phyloP scores from a whole-genome alignment of 2,113 vertebrate genomes.

The Heliornis fulica region DNA sequence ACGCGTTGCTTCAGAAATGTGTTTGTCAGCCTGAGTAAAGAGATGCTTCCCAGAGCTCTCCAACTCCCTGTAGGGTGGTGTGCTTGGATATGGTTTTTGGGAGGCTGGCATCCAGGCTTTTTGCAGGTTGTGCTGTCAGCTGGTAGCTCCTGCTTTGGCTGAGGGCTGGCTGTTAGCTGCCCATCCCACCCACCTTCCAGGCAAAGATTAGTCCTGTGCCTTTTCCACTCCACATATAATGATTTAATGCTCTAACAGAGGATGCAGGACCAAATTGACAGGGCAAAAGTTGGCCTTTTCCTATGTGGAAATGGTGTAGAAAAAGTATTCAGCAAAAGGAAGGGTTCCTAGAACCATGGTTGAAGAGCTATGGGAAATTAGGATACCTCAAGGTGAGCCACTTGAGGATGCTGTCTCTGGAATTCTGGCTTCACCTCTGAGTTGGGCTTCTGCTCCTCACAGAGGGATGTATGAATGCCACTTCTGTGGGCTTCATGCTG shows the following conservation, averaged over 20 bases:
- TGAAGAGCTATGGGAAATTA: neutral
- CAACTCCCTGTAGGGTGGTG: neutral
- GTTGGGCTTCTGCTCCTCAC: neutral
- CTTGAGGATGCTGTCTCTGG: neutral
- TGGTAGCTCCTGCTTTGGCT: neutral
- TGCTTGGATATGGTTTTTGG: neutral
- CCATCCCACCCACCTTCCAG: neutral
- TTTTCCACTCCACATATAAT: neutral
- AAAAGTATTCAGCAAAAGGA: neutral
- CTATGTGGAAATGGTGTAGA: neutral
- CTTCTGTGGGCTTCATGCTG: neutral
- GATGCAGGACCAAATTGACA: neutral
- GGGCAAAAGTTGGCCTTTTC: neutral
- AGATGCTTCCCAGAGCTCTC: neutral
- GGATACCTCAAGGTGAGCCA: neutral
- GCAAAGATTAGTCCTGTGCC: neutral
- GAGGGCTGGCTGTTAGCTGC: neutral
- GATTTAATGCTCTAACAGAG: neutral
- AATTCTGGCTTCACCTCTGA: neutral
- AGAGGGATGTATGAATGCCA: neutral
- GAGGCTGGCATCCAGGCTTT: neutral
- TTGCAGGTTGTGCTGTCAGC: neutral
- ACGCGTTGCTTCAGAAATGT: neutral
- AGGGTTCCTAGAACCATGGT: too few species aligned
- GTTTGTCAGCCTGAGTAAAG: neutral